These are phyloP conservation scores for Rousettus madagascariensis DNA, from an alignment of 2,797 vertebrate genomes.

Conservation along the genomic window DNA sequence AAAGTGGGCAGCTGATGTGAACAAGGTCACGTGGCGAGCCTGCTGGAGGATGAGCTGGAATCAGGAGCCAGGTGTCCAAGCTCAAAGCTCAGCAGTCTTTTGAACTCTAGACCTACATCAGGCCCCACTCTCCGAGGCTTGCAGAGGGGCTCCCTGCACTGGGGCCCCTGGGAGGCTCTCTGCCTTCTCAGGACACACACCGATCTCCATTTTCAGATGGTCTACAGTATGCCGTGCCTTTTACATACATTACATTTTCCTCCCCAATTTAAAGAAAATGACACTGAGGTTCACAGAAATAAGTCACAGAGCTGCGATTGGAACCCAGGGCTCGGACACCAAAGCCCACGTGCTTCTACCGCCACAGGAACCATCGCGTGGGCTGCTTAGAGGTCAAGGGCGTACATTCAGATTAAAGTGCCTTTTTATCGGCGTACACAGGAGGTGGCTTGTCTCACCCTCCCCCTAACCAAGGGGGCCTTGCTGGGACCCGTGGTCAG, in stretches of 20 bases:
- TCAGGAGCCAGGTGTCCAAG: background rate
- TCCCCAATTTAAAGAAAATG: background rate
- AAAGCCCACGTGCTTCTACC: background rate
- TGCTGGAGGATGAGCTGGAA: rapidly evolving
- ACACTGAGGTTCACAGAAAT: background rate
- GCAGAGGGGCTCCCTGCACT: background rate
- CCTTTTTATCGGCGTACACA: rapidly evolving
- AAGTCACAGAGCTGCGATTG: background rate
- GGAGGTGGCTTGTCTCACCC: background rate
- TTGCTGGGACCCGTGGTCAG: rapidly evolving
- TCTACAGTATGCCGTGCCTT: background rate
- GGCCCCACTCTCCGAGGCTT: background rate
- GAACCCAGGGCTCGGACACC: background rate
- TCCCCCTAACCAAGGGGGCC: background rate
- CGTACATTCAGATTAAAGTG: background rate
- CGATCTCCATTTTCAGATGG: background rate
- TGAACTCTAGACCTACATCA: background rate
- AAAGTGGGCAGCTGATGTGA: rapidly evolving
- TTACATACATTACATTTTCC: background rate
- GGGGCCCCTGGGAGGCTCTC: background rate
- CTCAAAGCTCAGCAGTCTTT: rapidly evolving
- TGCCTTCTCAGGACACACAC: background rate
- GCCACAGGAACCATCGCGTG: rapidly evolving
- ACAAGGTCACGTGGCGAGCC: rapidly evolving
- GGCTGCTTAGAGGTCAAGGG: background rate